Conservation (phyloP, 2,797 vertebrate species). For the Cephalopachus bancanus region DNA sequence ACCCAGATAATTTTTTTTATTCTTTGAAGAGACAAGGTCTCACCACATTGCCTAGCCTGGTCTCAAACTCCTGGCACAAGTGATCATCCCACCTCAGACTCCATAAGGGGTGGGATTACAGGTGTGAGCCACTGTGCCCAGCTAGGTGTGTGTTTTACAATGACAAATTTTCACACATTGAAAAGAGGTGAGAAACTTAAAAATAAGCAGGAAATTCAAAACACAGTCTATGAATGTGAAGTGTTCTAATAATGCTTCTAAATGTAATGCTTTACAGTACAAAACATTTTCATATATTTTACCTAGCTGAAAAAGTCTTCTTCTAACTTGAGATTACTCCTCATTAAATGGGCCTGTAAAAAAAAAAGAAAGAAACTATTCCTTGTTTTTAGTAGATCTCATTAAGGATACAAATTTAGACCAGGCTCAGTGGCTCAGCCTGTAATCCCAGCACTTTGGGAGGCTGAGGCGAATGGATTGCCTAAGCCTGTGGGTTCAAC, state of each 20-base stretch:
- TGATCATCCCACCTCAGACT: too few species aligned
- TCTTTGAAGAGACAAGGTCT: too few species aligned
- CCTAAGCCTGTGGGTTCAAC: too few species aligned
- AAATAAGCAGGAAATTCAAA: conserved; percentile 66
- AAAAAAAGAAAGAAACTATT: background rate
- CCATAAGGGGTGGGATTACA: too few species aligned
- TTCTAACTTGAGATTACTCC: conserved; percentile 52
- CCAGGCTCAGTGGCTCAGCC: too few species aligned
- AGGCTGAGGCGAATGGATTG: too few species aligned
- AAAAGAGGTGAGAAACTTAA: conserved; percentile 54
- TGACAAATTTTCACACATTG: conserved; percentile 18
- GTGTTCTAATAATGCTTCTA: conserved; percentile 23
- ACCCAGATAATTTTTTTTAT: too few species aligned
- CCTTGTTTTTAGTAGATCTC: background rate
- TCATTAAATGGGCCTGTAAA: background rate
- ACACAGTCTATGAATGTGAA: background rate
- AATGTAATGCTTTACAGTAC: conserved; percentile 52
- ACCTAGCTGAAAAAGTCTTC: background rate
- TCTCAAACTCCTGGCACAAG: too few species aligned
- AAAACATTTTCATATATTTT: conserved; percentile 22
- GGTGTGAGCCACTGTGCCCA: too few species aligned
- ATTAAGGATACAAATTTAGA: conserved; percentile 55
- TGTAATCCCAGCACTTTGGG: too few species aligned
- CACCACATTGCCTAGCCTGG: too few species aligned
- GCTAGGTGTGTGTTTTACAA: conserved; percentile 6